phyloP scores from a whole-genome alignment of 2,888 invertebrate genomes.

The Habrosyne pyritoides region DNA sequence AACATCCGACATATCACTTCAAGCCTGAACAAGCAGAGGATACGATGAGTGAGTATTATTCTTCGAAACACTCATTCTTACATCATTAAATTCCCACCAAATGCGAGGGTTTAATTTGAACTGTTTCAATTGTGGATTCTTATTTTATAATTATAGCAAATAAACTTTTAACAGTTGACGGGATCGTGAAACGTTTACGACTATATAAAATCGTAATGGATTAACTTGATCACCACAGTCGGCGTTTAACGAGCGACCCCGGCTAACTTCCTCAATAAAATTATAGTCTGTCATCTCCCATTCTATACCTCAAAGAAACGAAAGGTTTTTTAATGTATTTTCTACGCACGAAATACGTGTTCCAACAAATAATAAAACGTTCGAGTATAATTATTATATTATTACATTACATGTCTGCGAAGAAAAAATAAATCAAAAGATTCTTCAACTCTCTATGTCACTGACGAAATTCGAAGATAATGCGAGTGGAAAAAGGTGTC shows the following conservation, averaged over 20 bases:
- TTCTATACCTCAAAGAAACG: slow-evolving; percentile 30
- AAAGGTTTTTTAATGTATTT: slow-evolving; percentile 31
- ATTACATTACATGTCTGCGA: background rate
- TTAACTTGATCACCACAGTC: slow-evolving; percentile 73
- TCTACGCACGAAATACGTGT: background rate
- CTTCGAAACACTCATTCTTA: background rate
- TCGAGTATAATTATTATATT: no score
- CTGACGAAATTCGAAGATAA: background rate
- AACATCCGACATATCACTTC: no score
- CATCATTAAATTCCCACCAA: background rate
- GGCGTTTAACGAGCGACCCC: slow-evolving; percentile 71
- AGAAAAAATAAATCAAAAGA: background rate
- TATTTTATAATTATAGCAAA: slow-evolving; percentile 54
- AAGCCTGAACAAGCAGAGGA: background rate
- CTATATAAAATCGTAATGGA: slow-evolving; percentile 79
- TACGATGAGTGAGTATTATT: background rate
- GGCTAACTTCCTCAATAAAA: slow-evolving; percentile 80
- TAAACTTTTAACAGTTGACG: slow-evolving; percentile 65
- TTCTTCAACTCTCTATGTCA: background rate
- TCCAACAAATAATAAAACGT: background rate
- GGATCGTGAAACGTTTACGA: slow-evolving; percentile 77
- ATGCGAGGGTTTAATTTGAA: slow-evolving; percentile 9
- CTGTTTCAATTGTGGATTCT: slow-evolving; percentile 38
- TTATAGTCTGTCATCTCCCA: slow-evolving; percentile 59
- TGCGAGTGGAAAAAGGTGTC: background rate